Conservation (phyloP, 2,888 invertebrate genomes). For the Griposia aprilina region DNA sequence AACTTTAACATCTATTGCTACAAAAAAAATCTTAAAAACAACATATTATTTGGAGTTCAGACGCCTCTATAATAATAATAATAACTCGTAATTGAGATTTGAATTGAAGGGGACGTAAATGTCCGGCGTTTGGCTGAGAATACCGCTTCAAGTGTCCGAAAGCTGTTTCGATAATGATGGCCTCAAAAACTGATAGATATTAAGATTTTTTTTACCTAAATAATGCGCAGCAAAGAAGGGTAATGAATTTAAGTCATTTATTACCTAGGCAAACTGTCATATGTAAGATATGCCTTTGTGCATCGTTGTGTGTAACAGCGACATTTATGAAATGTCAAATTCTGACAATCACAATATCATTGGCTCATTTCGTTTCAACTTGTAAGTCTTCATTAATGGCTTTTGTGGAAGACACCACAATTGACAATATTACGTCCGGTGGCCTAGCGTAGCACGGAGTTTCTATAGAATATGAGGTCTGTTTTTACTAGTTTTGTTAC, state of each 20-base stretch:
- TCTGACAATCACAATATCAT: not conserved
- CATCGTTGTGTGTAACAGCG: not conserved
- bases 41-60: constrained; percentile 12
- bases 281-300: not conserved
- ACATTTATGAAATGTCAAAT: not conserved
- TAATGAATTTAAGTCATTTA: not conserved
- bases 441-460: no score
- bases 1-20: constrained; percentile 12
- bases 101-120: constrained; percentile 33
- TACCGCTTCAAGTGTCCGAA: constrained; percentile 30
- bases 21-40: constrained; percentile 45
- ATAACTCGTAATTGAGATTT: constrained; percentile 54
- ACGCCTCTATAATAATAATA: constrained; percentile 10
- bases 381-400: not conserved
- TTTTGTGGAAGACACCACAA: not conserved
- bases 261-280: not conserved
- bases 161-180: constrained; percentile 10
- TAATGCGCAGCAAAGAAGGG: not conserved
- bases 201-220: no score
- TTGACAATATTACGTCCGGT: not conserved
- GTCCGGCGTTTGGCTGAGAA: constrained; percentile 28
- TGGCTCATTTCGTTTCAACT: not conserved
- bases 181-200: constrained; percentile 46
- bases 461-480: not conserved
- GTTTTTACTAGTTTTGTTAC: not conserved